Conservation (phyloP, 2,888 invertebrate genomes). For the Lithodes maja region DNA sequence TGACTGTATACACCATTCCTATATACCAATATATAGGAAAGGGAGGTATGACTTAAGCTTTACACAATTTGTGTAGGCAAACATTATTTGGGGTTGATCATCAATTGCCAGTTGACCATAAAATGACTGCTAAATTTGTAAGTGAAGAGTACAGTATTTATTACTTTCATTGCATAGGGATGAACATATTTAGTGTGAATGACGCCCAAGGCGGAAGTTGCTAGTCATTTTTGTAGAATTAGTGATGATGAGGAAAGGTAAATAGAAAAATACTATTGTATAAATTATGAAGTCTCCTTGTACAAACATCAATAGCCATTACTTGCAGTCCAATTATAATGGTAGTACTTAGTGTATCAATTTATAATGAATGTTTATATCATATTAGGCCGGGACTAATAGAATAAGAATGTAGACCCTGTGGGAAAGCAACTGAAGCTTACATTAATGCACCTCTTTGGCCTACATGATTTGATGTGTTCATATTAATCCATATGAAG, state of each 20-base stretch:
- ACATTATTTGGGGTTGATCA: conserved; percentile 3
- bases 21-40: conserved; percentile 58
- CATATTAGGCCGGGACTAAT: neutral
- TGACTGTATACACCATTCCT: conserved; percentile 52
- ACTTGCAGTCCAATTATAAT: conserved; percentile 24
- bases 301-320: conserved; percentile 40
- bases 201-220: conserved; percentile 64
- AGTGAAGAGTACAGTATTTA: conserved; percentile 36
- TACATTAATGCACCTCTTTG: conserved; percentile 11
- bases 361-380: neutral
- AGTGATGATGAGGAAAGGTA: conserved; percentile 57
- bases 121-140: conserved; percentile 11
- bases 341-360: neutral
- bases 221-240: conserved; percentile 65
- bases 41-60: conserved; percentile 19
- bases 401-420: neutral
- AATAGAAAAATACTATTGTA: conserved; percentile 31
- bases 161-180: conserved; percentile 39
- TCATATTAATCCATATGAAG: neutral
- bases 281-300: conserved; percentile 35
- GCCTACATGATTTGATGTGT: neutral
- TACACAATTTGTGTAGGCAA: conserved; percentile 37
- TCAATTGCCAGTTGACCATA: conserved; percentile 10
- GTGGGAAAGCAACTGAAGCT: neutral
- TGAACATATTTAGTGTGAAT: conserved; percentile 51